Percentiles rank a stretch among this genome's conserved stretches.
Evolutionary conservation across 2,888 invertebrate species (phyloP).

Genomic region (Epicampocera succincta): DNA sequence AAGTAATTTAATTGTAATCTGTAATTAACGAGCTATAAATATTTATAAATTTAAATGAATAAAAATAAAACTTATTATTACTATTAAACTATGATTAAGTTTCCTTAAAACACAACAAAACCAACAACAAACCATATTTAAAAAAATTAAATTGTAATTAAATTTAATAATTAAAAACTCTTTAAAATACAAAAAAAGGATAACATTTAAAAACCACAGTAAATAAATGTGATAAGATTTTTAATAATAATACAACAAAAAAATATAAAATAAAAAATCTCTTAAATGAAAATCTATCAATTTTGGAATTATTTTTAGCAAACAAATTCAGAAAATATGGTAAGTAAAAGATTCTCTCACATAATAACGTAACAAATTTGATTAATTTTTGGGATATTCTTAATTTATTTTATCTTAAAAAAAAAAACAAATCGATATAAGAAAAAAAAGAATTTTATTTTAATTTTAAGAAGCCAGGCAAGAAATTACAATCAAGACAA

Average conservation of each 20-base stretch:
- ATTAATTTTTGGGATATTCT: too few species aligned
- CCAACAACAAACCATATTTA: neutral
- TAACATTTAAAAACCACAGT: constrained; percentile 59
- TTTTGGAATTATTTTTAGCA: neutral
- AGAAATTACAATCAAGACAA: too few species aligned
- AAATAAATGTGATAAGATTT: constrained; percentile 70
- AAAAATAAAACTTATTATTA: constrained; percentile 4
- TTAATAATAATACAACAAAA: constrained; percentile 53
- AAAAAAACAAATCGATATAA: too few species aligned
- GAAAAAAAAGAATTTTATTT: too few species aligned
- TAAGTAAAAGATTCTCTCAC: neutral
- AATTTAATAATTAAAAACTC: constrained; percentile 37
- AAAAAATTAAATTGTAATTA: constrained; percentile 63
- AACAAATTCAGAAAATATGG: neutral
- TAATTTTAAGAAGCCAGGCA: too few species aligned
- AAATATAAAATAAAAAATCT: constrained; percentile 37
- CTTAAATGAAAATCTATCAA: constrained; percentile 1
- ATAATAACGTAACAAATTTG: too few species aligned
- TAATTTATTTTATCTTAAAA: too few species aligned
- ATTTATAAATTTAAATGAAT: constrained; percentile 42
- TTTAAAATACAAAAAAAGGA: constrained; percentile 46
- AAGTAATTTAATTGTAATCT: constrained; percentile 58
- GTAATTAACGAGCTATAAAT: constrained; percentile 68
- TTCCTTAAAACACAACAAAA: constrained; percentile 51
- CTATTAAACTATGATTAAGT: constrained; percentile 64